A percentile compares a stretch with the other conserved stretches of the same genome.
phyloP scores from a whole-genome alignment of 2,797 vertebrate species.

The Cichlasoma orientale region DNA sequence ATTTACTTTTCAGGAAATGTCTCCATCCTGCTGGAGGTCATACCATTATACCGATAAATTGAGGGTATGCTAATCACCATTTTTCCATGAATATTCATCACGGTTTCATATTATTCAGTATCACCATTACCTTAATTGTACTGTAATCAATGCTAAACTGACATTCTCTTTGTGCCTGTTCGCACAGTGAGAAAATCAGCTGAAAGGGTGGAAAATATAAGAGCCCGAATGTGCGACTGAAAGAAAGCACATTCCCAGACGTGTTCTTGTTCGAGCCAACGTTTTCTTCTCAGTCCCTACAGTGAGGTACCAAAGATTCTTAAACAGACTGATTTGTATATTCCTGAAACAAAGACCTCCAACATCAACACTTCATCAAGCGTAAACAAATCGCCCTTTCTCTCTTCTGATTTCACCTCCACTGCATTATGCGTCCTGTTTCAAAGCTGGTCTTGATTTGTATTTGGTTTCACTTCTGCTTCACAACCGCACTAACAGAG shows the following conservation, averaged over 20 bases:
- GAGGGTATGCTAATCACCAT: conserved; percentile 56
- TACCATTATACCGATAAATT: conserved; percentile 39
- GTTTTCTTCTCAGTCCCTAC: conserved; percentile 57
- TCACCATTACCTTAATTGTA: conserved; percentile 63
- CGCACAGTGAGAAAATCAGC: conserved; percentile 14
- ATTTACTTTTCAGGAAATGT: conserved; percentile 53
- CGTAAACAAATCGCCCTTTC: conserved; percentile 71
- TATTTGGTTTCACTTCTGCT: conserved; percentile 66
- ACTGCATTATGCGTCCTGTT: conserved; percentile 61
- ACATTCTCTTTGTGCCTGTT: conserved; percentile 29
- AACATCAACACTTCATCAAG: conserved; percentile 76
- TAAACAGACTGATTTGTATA: conserved; percentile 80
- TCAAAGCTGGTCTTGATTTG: conserved; percentile 76
- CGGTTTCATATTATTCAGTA: conserved; percentile 58
- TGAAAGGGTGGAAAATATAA: conserved; percentile 45
- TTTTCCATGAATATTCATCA: conserved; percentile 60
- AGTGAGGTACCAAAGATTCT: conserved; percentile 66
- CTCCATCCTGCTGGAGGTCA: conserved; percentile 55
- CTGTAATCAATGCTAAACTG: conserved; percentile 62
- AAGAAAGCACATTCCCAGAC: conserved; percentile 62
- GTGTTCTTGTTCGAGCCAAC: conserved; percentile 47
- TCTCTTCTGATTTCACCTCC: conserved; percentile 74
- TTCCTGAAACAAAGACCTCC: conserved; percentile 77
- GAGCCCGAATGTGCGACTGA: conserved; percentile 37
- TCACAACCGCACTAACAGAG: conserved; percentile 54